Percentiles rank a stretch among this genome's conserved stretches.
Evolutionary conservation across 35 echinoderm and acorn worm genomes (phyloP).

Genomic region (Eucidaris tribuloides): DNA sequence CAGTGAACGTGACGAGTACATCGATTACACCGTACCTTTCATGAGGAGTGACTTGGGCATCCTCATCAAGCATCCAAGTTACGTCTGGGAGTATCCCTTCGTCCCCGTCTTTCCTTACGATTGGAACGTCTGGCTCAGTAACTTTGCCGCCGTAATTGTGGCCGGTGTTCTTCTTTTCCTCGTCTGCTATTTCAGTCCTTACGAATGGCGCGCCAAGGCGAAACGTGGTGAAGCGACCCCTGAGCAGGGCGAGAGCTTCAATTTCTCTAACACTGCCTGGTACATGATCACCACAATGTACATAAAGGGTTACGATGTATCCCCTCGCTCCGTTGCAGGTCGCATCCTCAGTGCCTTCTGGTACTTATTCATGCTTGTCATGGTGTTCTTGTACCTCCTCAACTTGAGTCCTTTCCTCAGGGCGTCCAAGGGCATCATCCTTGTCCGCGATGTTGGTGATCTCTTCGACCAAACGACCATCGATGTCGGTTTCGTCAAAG

Average conservation of each 20-base stretch:
- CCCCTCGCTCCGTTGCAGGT: constrained; percentile 62
- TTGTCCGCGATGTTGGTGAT: constrained; percentile 55
- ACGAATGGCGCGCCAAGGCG: constrained; percentile 49
- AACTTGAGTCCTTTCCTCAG: constrained; percentile 75
- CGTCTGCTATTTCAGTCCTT: constrained; percentile 30
- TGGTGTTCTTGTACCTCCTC: constrained; percentile 72
- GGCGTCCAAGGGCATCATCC: constrained; percentile 49
- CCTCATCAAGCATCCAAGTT: constrained; percentile 68
- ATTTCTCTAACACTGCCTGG: constrained; percentile 66
- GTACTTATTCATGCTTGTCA: constrained; percentile 75
- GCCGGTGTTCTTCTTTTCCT: constrained; percentile 26
- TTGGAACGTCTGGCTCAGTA: constrained; percentile 54
- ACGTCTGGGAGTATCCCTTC: constrained; percentile 57
- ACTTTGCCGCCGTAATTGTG: constrained; percentile 35
- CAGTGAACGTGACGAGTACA: constrained; percentile 22
- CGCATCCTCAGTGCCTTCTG: constrained; percentile 72
- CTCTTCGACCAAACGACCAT: constrained; percentile 68
- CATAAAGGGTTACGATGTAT: constrained; percentile 71
- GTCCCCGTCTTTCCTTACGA: constrained; percentile 57
- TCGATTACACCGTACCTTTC: constrained; percentile 66
- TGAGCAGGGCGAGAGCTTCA: constrained; percentile 56
- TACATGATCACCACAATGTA: constrained; percentile 54
- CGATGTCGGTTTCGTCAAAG: constrained; percentile 69
- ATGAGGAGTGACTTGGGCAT: constrained; percentile 56
- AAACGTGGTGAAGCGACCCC: constrained; percentile 38